Evolutionary conservation across 2,113 vertebrate species (phyloP), one percentile per base, ranked within the genome.

Genomic region (Xiphophorus hellerii): DNA sequence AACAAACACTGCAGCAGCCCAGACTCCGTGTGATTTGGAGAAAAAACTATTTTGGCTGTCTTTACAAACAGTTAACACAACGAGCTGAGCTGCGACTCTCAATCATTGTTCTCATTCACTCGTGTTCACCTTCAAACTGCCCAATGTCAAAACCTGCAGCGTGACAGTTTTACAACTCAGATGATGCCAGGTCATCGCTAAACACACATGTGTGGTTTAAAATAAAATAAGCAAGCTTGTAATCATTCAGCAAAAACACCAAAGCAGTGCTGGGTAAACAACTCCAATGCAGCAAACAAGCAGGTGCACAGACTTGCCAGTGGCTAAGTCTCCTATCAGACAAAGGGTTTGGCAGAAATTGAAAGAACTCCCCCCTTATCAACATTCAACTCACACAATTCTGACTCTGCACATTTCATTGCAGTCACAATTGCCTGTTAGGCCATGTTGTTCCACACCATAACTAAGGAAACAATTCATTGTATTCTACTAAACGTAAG

Each of bases 331-430:
- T 42, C 51, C 74, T 33, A 70, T 83, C 66, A 84, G 71, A 86
- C 68, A 75, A 73, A 84, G 12, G 42, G 68, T 78, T 84, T 85
- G 77, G 82, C 87, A 86, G 76, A 83, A 84, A 85, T 33, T 77
- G 76, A 87, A 84, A 89, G 87, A 86, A 74, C 48, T 51, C 69
- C 82, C 60, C 51, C 64, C 62, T 76, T 61, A 84, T 89, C 87
- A 81, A 82, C 78, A 89, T 85, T 90, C 84, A 87, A 81, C 81
- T 71, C 54, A 81, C 74, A 62, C 76, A 72, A 73, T 74, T 91
- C 76, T 91, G 88, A 94, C 86, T 77, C 86, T 84, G 87, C 89
- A 89, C 77, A 88, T 91, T 92, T 87, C 69, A 84, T 58, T 77
- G 64, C 67, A 82, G 62, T 87, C 67, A 84, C 76, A 84, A 76